Conservation (phyloP, 2,113 vertebrate genomes). For the Butorides virescens region DNA sequence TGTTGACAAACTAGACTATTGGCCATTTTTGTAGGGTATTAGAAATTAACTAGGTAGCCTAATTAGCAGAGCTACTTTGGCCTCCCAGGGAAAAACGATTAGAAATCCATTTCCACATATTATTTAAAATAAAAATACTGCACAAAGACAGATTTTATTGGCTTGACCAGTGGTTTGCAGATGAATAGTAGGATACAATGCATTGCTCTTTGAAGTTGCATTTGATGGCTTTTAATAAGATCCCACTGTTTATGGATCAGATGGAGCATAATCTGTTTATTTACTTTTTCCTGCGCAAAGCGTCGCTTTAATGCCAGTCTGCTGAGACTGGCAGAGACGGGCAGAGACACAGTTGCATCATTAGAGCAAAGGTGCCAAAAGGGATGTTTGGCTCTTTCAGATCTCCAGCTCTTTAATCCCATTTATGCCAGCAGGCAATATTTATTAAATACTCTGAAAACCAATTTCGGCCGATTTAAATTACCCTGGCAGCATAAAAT, state of each 20-base stretch:
- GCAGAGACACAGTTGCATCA: conserved; percentile 41
- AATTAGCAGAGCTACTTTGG: neutral
- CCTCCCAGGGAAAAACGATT: neutral
- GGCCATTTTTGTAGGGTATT: neutral
- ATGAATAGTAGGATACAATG: neutral
- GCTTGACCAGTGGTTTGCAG: neutral
- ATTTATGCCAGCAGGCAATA: conserved; percentile 13
- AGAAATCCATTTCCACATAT: neutral
- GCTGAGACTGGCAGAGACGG: conserved; percentile 30
- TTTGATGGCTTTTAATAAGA: conserved; percentile 9
- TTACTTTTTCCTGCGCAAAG: conserved; percentile 36
- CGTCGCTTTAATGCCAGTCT: neutral
- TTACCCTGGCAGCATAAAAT: conserved; percentile 3
- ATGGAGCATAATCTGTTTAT: conserved; percentile 50
- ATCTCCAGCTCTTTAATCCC: conserved; percentile 1
- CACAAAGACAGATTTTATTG: neutral
- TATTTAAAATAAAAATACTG: conserved; percentile 27
- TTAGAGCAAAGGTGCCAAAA: conserved; percentile 58
- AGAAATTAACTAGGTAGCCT: conserved; percentile 16
- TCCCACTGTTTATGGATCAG: conserved; percentile 20
- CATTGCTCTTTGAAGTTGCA: neutral
- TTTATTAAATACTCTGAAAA: conserved; percentile 51
- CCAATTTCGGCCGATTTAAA: neutral
- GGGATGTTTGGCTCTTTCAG: conserved; percentile 34
- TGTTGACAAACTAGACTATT: neutral